Conservation (phyloP, 2,888 invertebrate genomes). For the Cerceris ruficornis region DNA sequence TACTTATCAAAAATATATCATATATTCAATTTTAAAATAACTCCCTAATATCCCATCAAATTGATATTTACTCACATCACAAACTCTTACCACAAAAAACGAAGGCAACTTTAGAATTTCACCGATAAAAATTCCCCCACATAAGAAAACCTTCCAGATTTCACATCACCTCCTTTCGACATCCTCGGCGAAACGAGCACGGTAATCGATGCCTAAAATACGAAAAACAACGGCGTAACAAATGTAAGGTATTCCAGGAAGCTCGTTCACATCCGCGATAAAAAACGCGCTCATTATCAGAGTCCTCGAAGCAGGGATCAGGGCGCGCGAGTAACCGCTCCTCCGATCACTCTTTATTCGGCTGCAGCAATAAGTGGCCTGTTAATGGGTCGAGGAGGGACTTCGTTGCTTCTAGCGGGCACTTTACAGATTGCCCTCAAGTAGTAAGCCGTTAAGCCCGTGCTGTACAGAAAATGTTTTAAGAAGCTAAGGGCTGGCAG, state of each 20-base stretch:
- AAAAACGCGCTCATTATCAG: constrained; percentile 53
- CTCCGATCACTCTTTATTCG: constrained; percentile 63
- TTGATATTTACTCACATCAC: no score
- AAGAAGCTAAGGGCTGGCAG: constrained; percentile 58
- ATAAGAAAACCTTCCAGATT: no score
- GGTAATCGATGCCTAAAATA: no score
- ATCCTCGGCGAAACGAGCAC: no score
- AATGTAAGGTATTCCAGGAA: constrained; percentile 38
- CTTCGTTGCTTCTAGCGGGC: constrained; percentile 52
- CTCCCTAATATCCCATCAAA: no score
- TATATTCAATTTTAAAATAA: no score
- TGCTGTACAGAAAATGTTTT: constrained; percentile 64
- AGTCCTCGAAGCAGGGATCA: constrained; percentile 28
- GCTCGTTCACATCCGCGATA: constrained; percentile 29
- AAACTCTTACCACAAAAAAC: no score
- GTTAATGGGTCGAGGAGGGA: constrained; percentile 64
- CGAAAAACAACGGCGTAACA: constrained; percentile 9
- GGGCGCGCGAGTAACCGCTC: constrained; percentile 35
- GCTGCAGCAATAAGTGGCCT: constrained; percentile 52
- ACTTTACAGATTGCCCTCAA: constrained; percentile 68
- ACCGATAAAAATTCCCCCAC: no score
- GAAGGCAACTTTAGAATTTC: no score
- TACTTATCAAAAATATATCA: no score
- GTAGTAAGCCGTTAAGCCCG: constrained; percentile 65
- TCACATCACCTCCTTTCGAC: no score